These are phyloP conservation scores for Anolis carolinensis DNA, from an alignment of 2,113 vertebrate species.

Conservation along the genomic window DNA sequence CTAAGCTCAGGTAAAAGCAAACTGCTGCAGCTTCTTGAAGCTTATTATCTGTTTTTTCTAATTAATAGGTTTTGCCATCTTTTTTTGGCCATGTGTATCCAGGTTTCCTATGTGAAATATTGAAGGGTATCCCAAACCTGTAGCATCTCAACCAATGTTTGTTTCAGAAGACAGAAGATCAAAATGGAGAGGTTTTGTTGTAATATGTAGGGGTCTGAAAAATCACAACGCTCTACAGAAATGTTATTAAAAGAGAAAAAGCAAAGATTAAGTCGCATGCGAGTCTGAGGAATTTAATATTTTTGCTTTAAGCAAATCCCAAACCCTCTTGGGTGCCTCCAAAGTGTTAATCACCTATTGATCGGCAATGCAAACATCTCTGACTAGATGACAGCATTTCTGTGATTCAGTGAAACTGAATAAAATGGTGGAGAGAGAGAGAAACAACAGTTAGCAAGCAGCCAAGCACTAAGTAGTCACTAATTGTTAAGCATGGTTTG, in stretches of 20 bases:
- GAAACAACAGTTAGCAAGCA: conserved; percentile 17
- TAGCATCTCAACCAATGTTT: not conserved
- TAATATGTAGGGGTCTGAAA: not conserved
- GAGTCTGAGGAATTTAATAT: conserved; percentile 7
- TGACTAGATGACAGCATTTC: conserved; percentile 11
- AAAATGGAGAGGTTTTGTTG: not conserved
- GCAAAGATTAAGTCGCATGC: not conserved
- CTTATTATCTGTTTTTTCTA: too few relatives aligned
- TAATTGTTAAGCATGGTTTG: not conserved
- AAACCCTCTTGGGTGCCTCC: not conserved
- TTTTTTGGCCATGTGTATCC: too few relatives aligned
- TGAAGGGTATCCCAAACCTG: too few relatives aligned
- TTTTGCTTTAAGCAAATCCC: not conserved
- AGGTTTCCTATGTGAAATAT: too few relatives aligned
- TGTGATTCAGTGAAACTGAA: conserved; percentile 19
- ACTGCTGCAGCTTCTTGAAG: too few relatives aligned
- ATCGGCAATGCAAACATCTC: conserved; percentile 23
- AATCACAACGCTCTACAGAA: not conserved
- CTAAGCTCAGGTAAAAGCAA: too few relatives aligned
- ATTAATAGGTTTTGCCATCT: too few relatives aligned
- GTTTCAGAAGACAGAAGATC: not conserved
- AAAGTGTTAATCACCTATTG: conserved; percentile 35
- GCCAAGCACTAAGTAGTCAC: conserved; percentile 18
- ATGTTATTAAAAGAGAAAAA: not conserved
- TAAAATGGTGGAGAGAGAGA: not conserved